Evolutionary conservation across 2,888 invertebrate species (phyloP).

Genomic region (Seladonia tumulorum): DNA sequence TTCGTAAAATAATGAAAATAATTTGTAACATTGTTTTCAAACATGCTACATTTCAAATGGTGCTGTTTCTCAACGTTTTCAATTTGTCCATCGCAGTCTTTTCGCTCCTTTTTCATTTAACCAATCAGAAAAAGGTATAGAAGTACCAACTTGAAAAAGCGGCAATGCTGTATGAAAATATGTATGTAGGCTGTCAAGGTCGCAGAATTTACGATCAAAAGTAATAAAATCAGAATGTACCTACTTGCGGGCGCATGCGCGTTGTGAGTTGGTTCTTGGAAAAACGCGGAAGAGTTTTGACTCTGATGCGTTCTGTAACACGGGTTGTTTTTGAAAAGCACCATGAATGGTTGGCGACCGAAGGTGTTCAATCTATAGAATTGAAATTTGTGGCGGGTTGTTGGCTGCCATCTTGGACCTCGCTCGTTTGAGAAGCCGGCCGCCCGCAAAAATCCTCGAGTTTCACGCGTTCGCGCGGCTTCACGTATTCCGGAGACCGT

Average conservation of each 20-base stretch:
- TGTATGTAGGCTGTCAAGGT: no score
- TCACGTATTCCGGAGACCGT: conserved; percentile 73
- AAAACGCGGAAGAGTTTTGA: neutral
- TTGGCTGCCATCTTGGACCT: conserved; percentile 93
- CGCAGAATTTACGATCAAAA: neutral
- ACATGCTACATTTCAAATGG: neutral
- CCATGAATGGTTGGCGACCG: conserved; percentile 12
- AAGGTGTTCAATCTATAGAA: conserved; percentile 58
- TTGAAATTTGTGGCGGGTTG: conserved; percentile 86
- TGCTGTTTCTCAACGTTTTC: neutral
- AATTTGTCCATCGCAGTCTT: neutral
- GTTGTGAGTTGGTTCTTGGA: neutral
- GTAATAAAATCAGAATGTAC: neutral
- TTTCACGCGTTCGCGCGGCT: conserved; percentile 80
- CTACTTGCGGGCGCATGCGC: neutral
- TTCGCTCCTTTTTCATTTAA: neutral
- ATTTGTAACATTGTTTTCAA: neutral
- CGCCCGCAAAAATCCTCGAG: conserved; percentile 81
- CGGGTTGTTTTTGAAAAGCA: conserved; percentile 2
- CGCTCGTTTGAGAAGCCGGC: conserved; percentile 91
- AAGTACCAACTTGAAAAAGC: neutral
- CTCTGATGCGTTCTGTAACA: neutral
- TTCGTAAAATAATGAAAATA: neutral
- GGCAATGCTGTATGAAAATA: neutral
- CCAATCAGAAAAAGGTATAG: no score